Evolutionary conservation across 2,113 vertebrate genomes (phyloP), one percentile per base, ranked within the genome.

Genomic region (Pitta sordida): DNA sequence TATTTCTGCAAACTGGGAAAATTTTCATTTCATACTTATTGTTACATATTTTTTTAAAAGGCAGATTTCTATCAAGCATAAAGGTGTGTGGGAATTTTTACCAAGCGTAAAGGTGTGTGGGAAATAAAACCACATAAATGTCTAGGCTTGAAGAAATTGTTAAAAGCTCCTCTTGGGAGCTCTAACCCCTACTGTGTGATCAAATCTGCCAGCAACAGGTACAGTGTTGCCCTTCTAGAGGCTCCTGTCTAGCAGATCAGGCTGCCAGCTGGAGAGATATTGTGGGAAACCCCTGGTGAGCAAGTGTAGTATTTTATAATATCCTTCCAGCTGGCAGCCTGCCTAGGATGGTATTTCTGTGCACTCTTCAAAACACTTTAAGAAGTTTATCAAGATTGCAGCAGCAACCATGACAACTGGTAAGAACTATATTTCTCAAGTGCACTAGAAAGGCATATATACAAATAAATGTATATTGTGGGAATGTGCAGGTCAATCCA

Each of bases 261-360:
- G 43, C 53, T 95, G 90, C 92, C 96, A 96, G 85, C 62, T 86
- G 95, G 88, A 94, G 58, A 83, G 56, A 90, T 68, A 86, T 46
- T 90, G 70, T 81, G 85, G 95, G 90, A 95, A 97, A 94, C 79
- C 86, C 88, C 94, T 93, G 83, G 71, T 94, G 93, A 96, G 94
- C 81, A 76, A 95, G 36, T 67, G 73, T 71, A 68, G 58, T 92
- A 83, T 93, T 92, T 93, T 79, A 88, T 83, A 92, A 86, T 77
- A 94, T 79, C 43, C 44, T 94, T 96, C 80, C 83, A 96, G 62
- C 65, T 96, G 96, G 96, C 92, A 92, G 51, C 21, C 59, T 94
- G 95, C 95, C 95, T 83, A 64, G 78, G 51, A 86, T 86, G 64
- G 84, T 56, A 68, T 91, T 96, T 94, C 79, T 84, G 46, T 89